Base-by-base conservation (phyloP, 2,113 vertebrate species). In the Labeo catla region DNA sequence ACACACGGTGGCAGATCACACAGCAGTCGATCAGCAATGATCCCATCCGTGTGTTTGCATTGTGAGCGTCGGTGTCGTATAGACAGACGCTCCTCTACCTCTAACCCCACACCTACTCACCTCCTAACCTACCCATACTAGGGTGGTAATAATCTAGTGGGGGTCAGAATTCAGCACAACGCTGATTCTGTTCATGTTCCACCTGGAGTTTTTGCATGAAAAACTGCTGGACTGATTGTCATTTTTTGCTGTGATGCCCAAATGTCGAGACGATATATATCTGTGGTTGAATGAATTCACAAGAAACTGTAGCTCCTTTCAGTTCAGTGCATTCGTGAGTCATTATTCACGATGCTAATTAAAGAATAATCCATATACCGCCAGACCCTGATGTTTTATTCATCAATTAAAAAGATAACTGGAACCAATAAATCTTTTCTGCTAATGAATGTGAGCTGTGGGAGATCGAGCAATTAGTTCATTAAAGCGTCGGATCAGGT, bases 271-370 rank as follows among this genome's bases (percentile, higher is more conserved):
- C 1, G 21, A 61, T 54, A 54, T n/a, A n/a, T 59, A 59, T 61
- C n/a, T 61, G 19, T 61, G 66, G 39, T 21, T 10, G 16, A 19
- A 70, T 43, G 36, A 3, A 39, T 16, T 70, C 1, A 2, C 19
- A 70, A 13, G 8, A 70, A 39, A 43, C 36, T 36, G 57, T 57
- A 19, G 57, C 57, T 59, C 7, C 1, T 2, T 21, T 63, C 63
- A 36, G 36, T 43, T 72, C 66, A 43, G 3, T 45, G 39, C n/a
- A 7, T 23, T 49, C 2, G 11, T 15, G 12, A 50, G 11, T 9
- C 73, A 76, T 76, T 76, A 76, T 76, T 76, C 72, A 76, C 73
- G 1, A n/a, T n/a, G 5, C 76, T 77, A 34, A 77, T 77, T 54
- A 57, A 16, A 77, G 23, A 54, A 57, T 57, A 54, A 77, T 36